Conservation (phyloP, 2,797 vertebrate genomes). For the Allobates femoralis region DNA sequence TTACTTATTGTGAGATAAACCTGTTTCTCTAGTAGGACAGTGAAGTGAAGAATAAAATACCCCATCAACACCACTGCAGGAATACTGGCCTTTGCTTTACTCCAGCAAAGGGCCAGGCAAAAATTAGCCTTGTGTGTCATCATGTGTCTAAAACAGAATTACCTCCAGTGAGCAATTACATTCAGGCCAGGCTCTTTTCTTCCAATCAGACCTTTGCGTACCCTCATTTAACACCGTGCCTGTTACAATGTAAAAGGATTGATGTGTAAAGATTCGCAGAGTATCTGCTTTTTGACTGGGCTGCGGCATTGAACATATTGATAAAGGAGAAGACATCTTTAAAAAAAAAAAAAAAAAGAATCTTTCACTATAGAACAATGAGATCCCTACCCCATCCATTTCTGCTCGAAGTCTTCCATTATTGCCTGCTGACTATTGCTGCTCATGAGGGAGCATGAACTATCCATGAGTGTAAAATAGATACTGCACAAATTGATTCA, state of each 20-base stretch:
- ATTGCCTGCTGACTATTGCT: slow-evolving; percentile 72
- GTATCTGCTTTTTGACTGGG: slow-evolving; percentile 68
- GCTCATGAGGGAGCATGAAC: slow-evolving; percentile 69
- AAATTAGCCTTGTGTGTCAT: slow-evolving; percentile 58
- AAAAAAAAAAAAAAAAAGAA: slow-evolving; percentile 65
- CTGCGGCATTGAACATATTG: slow-evolving; percentile 64
- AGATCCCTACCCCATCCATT: slow-evolving; percentile 63
- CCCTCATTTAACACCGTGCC: slow-evolving; percentile 67
- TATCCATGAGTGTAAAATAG: slow-evolving; percentile 72
- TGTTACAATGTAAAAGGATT: slow-evolving; percentile 67
- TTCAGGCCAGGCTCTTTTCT: slow-evolving; percentile 63
- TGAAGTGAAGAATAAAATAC: slow-evolving; percentile 39
- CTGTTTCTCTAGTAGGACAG: slow-evolving; percentile 40
- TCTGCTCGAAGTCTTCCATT: slow-evolving; percentile 69
- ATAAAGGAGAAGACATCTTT: slow-evolving; percentile 62
- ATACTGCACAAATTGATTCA: slow-evolving; percentile 74
- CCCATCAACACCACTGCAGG: slow-evolving; percentile 55
- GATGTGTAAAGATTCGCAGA: slow-evolving; percentile 66
- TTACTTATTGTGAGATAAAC: slow-evolving; percentile 64
- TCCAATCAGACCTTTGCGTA: slow-evolving; percentile 65
- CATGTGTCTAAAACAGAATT: slow-evolving; percentile 67
- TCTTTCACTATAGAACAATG: slow-evolving; percentile 64
- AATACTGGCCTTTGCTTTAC: slow-evolving; percentile 59
- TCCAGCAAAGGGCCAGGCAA: slow-evolving; percentile 44
- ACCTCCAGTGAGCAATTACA: slow-evolving; percentile 66